A percentile compares a stretch with the other conserved stretches of the same genome.
Conservation (phyloP, 1,140 invertebrate species). For the Nixonia krombeini region DNA sequence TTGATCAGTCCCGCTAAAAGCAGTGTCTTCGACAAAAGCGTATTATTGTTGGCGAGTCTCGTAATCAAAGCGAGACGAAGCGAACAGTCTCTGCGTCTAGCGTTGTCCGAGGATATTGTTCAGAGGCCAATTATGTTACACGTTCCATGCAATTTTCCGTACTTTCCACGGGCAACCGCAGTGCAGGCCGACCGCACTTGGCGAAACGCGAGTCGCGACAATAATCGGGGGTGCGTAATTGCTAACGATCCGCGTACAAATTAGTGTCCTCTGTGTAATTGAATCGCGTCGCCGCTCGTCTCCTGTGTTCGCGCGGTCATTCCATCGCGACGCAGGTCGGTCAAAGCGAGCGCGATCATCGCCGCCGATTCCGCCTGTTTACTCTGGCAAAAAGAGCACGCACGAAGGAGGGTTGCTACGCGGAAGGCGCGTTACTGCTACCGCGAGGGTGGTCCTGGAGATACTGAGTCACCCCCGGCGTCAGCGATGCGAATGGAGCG, state of each 20-base stretch:
- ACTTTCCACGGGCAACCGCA: not conserved
- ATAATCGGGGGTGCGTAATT: not conserved
- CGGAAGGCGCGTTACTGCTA: not conserved
- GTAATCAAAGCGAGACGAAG: no score
- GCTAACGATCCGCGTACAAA: not conserved
- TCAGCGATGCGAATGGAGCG: not conserved
- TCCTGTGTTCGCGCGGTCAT: not conserved
- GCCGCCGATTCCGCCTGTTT: not conserved
- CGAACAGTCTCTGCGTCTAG: no score
- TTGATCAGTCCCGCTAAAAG: no score
- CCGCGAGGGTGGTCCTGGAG: not conserved
- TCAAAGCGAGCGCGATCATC: not conserved
- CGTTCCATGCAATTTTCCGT: not conserved
- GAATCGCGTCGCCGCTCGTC: not conserved
- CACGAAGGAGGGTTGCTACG: not conserved
- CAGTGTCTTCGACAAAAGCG: no score
- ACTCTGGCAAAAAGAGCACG: not conserved
- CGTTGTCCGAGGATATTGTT: no score
- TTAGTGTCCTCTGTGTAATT: not conserved
- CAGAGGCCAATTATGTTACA: not conserved
- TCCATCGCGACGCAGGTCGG: not conserved
- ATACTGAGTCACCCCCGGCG: not conserved
- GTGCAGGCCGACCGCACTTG: not conserved
- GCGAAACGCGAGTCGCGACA: not conserved
- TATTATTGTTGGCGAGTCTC: no score